Evolutionary conservation across 2,113 vertebrate genomes (phyloP).

Genomic region (Strix aluco): DNA sequence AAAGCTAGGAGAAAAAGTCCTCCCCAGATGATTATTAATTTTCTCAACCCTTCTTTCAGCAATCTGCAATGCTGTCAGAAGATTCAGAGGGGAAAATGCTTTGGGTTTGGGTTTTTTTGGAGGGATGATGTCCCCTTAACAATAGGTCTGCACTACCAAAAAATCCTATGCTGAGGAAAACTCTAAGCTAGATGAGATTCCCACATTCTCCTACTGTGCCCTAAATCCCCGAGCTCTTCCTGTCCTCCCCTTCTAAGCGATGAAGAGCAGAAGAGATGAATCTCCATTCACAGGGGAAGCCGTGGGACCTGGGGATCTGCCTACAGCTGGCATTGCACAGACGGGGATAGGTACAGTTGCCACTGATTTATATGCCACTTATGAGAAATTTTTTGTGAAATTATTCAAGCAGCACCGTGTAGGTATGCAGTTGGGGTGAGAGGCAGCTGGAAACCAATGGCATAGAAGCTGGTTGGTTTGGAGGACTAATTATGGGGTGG

Average conservation of each 20-base stretch:
- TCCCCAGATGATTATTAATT: not conserved
- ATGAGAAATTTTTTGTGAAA: not conserved
- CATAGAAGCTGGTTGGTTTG: not conserved
- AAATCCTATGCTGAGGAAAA: not conserved
- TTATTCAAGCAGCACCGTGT: not conserved
- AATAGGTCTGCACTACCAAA: not conserved
- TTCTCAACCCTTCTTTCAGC: not conserved
- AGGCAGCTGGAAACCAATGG: not conserved
- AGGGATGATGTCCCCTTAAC: not conserved
- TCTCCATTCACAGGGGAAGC: not conserved
- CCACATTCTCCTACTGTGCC: not conserved
- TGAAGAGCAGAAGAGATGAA: not conserved
- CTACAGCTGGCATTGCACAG: not conserved
- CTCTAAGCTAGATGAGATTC: not conserved
- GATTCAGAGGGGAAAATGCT: not conserved
- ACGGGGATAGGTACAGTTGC: not conserved
- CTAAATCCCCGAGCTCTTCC: not conserved
- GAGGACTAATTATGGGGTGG: not conserved
- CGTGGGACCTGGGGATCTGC: not conserved
- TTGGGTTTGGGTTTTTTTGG: not conserved
- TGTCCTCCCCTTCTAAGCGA: not conserved
- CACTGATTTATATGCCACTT: not conserved
- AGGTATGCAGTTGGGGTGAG: not conserved
- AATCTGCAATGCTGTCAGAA: not conserved
- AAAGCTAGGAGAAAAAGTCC: not conserved